Percentiles rank a stretch among this genome's conserved stretches.
These are phyloP conservation scores for Limosa lapponica DNA, from an alignment of 2,797 vertebrate genomes.

Conservation along the genomic window DNA sequence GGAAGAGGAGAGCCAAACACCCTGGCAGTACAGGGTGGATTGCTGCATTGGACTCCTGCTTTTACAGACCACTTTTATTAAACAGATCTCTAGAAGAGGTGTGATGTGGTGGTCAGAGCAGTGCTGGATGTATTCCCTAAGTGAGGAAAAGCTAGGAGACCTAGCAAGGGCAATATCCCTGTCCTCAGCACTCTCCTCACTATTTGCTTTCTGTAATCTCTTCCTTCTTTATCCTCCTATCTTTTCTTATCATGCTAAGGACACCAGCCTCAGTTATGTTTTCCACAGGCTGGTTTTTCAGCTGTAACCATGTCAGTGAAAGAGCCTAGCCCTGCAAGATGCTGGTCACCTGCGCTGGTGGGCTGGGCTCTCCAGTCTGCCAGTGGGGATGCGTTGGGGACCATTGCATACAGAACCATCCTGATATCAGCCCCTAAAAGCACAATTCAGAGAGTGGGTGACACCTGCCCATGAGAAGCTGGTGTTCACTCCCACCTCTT, in stretches of 20 bases:
- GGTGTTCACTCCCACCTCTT: fast-evolving
- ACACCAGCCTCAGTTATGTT: neutral
- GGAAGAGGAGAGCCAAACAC: neutral
- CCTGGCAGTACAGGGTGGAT: neutral
- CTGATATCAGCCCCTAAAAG: neutral
- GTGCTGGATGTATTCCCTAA: neutral
- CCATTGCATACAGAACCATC: neutral
- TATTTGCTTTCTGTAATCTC: neutral
- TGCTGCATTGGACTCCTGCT: neutral
- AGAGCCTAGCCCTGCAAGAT: neutral
- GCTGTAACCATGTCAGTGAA: neutral
- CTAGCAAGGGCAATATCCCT: neutral
- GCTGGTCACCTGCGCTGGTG: neutral
- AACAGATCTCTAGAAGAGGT: neutral
- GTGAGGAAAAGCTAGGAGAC: neutral
- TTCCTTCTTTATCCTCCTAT: neutral
- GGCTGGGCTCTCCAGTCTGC: neutral
- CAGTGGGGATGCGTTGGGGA: fast-evolving
- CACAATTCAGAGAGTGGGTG: fast-evolving
- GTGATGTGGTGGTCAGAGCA: neutral
- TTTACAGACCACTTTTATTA: neutral
- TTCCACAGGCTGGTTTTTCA: neutral
- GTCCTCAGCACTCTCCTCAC: neutral
- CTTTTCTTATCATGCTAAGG: neutral
- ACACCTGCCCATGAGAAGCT: neutral